Conservation (phyloP, 1,140 invertebrate genomes). For the Pomacea maculata region DNA sequence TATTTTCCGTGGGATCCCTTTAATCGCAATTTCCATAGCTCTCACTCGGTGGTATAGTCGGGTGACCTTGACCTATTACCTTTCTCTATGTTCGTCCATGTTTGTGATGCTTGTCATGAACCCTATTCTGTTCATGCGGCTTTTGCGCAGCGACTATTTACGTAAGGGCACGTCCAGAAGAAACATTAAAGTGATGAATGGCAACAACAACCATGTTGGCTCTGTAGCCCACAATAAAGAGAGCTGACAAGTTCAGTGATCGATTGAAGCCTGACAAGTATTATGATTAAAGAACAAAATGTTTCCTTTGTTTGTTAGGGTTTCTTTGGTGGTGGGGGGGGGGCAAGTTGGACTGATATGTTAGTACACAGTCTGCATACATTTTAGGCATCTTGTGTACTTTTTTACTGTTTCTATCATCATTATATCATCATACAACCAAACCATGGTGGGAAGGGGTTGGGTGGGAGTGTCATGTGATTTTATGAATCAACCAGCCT, state of each 20-base stretch:
- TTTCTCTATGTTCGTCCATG: conserved; percentile 40
- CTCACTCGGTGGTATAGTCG: conserved; percentile 35
- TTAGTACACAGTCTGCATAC: too few species aligned
- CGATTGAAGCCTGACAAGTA: not conserved
- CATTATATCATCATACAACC: too few species aligned
- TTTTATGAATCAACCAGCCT: too few species aligned
- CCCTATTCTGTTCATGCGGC: conserved; percentile 52
- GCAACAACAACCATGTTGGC: conserved; percentile 32
- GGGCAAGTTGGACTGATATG: too few species aligned
- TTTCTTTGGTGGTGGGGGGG: not conserved
- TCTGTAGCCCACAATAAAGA: conserved; percentile 22
- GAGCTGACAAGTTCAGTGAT: not conserved
- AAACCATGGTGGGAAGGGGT: too few species aligned
- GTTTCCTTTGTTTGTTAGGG: not conserved
- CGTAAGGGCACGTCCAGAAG: conserved; percentile 23
- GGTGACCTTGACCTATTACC: conserved; percentile 42
- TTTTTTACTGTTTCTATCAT: too few species aligned
- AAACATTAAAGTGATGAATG: conserved; percentile 24
- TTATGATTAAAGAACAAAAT: not conserved
- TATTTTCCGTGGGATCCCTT: conserved; percentile 43
- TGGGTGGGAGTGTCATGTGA: too few species aligned
- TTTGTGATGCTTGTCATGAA: conserved; percentile 56
- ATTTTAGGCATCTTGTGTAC: too few species aligned
- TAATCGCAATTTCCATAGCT: conserved; percentile 41
- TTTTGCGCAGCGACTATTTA: conserved; percentile 56